Evolutionary conservation across 2,888 invertebrate species (phyloP).

Genomic region (Branchipolynoe longqiensis): DNA sequence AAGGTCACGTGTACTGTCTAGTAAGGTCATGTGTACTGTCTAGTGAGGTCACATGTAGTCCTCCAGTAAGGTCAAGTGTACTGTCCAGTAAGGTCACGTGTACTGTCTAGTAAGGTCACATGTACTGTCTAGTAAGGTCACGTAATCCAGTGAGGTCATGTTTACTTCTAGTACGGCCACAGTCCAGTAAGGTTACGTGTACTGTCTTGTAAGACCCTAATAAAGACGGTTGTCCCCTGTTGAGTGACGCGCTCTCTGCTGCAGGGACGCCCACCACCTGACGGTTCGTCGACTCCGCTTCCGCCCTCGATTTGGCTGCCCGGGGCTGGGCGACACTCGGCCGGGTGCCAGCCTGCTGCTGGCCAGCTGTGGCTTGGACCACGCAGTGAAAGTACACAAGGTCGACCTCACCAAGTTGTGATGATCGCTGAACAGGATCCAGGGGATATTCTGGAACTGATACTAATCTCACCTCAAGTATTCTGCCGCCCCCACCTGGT

Average conservation of each 20-base stretch:
- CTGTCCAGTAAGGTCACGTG: neutral
- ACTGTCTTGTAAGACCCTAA: neutral
- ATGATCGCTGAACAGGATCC: neutral
- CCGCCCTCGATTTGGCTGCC: conserved; percentile 72
- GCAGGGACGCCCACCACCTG: conserved; percentile 78
- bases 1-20: too few species aligned
- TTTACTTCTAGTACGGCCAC: neutral
- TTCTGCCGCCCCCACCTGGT: too few species aligned
- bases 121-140: neutral
- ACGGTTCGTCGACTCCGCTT: conserved; percentile 79
- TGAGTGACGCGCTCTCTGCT: too few species aligned
- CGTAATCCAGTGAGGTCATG: neutral
- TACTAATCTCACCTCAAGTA: too few species aligned
- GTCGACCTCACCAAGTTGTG: conserved; percentile 63
- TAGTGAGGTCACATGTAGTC: too few species aligned
- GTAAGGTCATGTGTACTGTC: too few species aligned
- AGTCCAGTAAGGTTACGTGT: neutral
- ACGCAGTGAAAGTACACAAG: conserved; percentile 75
- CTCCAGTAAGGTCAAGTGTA: too few species aligned
- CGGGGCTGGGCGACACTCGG: conserved; percentile 65
- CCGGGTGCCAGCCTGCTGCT: conserved; percentile 70
- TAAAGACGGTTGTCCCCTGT: neutral
- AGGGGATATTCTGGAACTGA: too few species aligned
- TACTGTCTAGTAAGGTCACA: neutral
- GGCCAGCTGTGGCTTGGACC: conserved; percentile 78